phyloP scores from a whole-genome alignment of 2,797 vertebrate species.

The Glossophaga mutica region DNA sequence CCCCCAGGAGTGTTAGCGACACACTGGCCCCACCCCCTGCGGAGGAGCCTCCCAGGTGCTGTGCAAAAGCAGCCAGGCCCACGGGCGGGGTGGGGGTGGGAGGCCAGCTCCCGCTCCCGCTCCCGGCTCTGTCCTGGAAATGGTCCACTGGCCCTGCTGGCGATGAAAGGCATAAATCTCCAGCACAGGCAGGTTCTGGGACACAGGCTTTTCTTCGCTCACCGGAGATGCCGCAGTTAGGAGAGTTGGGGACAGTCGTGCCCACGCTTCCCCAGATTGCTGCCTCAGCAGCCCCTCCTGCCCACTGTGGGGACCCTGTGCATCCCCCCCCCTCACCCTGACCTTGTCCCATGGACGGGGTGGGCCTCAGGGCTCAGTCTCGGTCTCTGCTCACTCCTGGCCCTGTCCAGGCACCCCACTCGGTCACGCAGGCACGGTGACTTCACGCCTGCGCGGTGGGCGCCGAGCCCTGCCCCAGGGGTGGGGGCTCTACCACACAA shows the following conservation, averaged over 20 bases:
- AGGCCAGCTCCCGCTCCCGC: not conserved
- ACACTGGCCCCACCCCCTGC: not conserved
- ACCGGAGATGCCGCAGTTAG: rapidly evolving
- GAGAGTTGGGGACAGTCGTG: not conserved
- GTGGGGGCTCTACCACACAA: not conserved
- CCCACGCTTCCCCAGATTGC: rapidly evolving
- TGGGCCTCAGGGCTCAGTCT: not conserved
- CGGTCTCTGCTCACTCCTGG: not conserved
- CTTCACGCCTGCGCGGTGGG: rapidly evolving
- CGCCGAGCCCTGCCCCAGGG: not conserved
- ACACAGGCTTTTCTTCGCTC: rapidly evolving
- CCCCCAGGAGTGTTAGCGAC: not conserved
- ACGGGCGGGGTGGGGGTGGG: rapidly evolving
- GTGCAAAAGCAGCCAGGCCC: not conserved
- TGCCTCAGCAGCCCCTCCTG: not conserved
- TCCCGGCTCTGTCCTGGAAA: conserved; percentile 8
- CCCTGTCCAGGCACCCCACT: rapidly evolving
- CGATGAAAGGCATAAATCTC: not conserved
- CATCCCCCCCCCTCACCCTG: not conserved
- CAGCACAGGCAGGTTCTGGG: not conserved
- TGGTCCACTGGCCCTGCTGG: not conserved
- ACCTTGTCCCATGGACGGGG: rapidly evolving
- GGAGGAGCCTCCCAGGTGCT: not conserved
- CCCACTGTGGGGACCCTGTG: rapidly evolving
- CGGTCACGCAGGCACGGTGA: rapidly evolving